Percentiles rank a stretch among this genome's conserved stretches.
phyloP scores from a whole-genome alignment of 2,113 vertebrate genomes.

The Leptosomus discolor region DNA sequence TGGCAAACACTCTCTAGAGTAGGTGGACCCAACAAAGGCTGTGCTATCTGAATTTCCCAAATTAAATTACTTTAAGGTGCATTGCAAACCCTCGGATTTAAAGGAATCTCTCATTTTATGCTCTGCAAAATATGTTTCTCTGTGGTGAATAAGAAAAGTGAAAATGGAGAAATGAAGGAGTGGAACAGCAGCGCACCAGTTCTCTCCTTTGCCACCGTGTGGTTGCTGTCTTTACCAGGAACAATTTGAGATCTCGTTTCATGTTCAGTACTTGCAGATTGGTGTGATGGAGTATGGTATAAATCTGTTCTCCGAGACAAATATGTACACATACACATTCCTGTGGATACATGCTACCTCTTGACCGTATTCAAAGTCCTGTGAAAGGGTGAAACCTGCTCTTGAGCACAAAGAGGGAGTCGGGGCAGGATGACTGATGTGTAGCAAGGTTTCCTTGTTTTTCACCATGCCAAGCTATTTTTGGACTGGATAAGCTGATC shows the following conservation, averaged over 20 bases:
- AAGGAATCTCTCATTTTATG: neutral
- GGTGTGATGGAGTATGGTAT: neutral
- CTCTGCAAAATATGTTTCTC: neutral
- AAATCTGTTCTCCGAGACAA: neutral
- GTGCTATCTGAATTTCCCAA: neutral
- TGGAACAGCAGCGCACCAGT: neutral
- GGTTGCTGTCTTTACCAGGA: neutral
- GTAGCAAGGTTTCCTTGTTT: neutral
- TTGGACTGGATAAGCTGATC: neutral
- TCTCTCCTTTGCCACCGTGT: neutral
- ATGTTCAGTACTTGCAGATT: neutral
- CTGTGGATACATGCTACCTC: rapidly evolving
- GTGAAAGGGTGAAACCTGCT: neutral
- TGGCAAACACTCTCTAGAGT: neutral
- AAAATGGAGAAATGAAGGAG: neutral
- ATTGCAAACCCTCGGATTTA: neutral
- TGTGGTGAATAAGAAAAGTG: neutral
- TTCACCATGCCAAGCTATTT: neutral
- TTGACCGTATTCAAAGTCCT: neutral
- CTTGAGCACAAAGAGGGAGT: neutral
- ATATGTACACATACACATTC: rapidly evolving
- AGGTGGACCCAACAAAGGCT: neutral
- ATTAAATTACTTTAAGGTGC: neutral
- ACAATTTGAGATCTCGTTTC: neutral
- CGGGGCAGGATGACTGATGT: rapidly evolving